A percentile compares a stretch with the other conserved stretches of the same genome.
phyloP scores from a whole-genome alignment of 2,888 invertebrate genomes.

The Dascillus cervinus region DNA sequence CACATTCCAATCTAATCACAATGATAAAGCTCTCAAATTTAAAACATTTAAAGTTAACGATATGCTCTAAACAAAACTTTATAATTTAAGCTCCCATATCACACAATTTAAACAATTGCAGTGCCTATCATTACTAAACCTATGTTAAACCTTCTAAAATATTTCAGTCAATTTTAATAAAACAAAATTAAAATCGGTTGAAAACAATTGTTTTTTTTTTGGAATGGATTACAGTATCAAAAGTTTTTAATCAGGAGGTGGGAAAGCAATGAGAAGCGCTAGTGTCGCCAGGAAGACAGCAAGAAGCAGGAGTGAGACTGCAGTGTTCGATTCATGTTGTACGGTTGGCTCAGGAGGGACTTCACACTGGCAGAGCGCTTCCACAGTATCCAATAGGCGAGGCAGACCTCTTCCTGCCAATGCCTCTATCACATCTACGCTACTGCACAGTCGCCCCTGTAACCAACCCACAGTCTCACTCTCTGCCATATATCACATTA shows the following conservation, averaged over 20 bases:
- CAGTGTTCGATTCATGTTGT: slow-evolving; percentile 38
- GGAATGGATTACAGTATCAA: neutral
- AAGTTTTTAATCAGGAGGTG: slow-evolving; percentile 40
- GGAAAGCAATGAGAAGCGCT: slow-evolving; percentile 43
- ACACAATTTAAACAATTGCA: too few species aligned
- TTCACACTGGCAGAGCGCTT: slow-evolving; percentile 33
- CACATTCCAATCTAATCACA: too few species aligned
- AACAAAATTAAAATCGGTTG: too few species aligned
- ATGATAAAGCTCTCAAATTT: too few species aligned
- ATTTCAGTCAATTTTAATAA: too few species aligned
- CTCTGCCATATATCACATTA: slow-evolving; percentile 8
- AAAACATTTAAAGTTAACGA: too few species aligned
- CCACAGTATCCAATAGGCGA: slow-evolving; percentile 37
- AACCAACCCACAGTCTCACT: slow-evolving; percentile 48
- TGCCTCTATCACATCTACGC: slow-evolving; percentile 48
- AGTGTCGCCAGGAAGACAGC: slow-evolving; percentile 43
- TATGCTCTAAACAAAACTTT: too few species aligned
- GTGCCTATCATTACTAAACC: too few species aligned
- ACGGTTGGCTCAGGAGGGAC: slow-evolving; percentile 23
- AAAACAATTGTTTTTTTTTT: too few species aligned
- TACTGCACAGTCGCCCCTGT: slow-evolving; percentile 51
- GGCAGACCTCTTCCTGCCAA: slow-evolving; percentile 39
- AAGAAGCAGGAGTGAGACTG: slow-evolving; percentile 46
- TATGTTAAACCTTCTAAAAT: too few species aligned
- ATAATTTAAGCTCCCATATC: too few species aligned